Evolutionary conservation across 1,140 invertebrate genomes (phyloP), one percentile per base, ranked within the genome.

Genomic region (Nomia melanderi): DNA sequence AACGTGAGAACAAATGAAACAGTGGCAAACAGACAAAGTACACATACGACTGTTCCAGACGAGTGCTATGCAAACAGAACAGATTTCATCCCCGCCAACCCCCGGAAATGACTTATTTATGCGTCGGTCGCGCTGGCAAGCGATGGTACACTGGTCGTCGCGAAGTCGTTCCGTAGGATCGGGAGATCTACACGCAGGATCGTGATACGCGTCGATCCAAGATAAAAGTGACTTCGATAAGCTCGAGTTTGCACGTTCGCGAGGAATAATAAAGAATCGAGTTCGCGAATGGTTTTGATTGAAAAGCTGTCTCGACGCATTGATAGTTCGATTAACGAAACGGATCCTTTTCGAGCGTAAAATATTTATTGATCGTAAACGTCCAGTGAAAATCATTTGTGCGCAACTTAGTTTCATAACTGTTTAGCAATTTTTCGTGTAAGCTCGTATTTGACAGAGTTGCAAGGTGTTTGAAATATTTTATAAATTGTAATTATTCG

Each of bases 51-150:
- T 47, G 23, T 36, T 39, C 36, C 29, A 33, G 44, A 59, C 53
- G 64, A 75, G 73, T 75, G 73, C n/a, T 47, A 69, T 39, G 64
- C 64, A 75, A 75, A 69, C 73, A 75, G 73, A 36, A 69, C 73
- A 75, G 64, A 53, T 57, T 75, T 75, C 73, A 59, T 59, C 39
- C 29, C 12, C 1, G 4, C 36, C 14, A 12, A 4, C 12, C 41
- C 63, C 54, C 27, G 33, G 29, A 47, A 41, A 39, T 59, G 17
- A 54, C 25, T 56, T 44, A n/a, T 56, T 60, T 31, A 65, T 59
- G 63, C 41, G 73, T 69, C 54, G 39, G 41, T 20, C 47, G 47
- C 59, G 73, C 4, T 53, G n/a, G 63, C 23, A 27, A 36, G 57
- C 25, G 31, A 27, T n/a, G n/a, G n/a, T 31, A 12, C 33, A 25